A percentile compares a stretch with the other conserved stretches of the same genome.
phyloP scores from a whole-genome alignment of 1,140 invertebrate species.

The Teleopsis dalmanni region DNA sequence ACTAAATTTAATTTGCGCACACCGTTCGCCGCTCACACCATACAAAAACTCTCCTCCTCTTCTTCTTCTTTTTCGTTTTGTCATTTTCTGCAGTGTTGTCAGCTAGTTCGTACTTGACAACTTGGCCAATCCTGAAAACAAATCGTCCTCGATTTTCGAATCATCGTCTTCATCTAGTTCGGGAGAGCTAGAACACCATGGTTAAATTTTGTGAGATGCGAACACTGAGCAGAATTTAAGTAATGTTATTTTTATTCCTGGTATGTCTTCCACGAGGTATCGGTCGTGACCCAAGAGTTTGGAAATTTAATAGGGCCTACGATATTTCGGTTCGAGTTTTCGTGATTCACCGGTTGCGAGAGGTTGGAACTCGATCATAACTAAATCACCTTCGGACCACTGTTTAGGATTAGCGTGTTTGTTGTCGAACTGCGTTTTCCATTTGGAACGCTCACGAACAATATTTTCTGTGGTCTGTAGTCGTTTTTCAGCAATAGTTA shows the following conservation, averaged over 20 bases:
- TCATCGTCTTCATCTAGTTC: background rate
- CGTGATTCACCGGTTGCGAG: background rate
- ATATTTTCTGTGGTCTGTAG: background rate
- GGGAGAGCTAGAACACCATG: background rate
- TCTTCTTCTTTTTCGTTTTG: no score
- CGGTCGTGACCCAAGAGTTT: background rate
- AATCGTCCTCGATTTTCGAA: background rate
- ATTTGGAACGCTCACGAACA: background rate
- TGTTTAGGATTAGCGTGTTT: background rate
- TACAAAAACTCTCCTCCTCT: no score
- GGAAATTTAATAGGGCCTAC: background rate
- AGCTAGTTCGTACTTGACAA: no score
- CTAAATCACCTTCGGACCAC: background rate
- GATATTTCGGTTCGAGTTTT: background rate
- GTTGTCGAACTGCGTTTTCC: background rate
- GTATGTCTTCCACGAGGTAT: background rate
- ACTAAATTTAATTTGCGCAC: no score
- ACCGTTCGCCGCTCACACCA: no score
- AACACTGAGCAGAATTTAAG: background rate
- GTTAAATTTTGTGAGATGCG: background rate
- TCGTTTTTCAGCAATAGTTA: background rate
- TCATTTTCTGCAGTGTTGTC: no score
- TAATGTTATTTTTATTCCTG: background rate
- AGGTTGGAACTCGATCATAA: background rate
- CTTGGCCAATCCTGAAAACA: no score